Conservation (phyloP, 2,113 vertebrate species). For the Oncorhynchus nerka region DNA sequence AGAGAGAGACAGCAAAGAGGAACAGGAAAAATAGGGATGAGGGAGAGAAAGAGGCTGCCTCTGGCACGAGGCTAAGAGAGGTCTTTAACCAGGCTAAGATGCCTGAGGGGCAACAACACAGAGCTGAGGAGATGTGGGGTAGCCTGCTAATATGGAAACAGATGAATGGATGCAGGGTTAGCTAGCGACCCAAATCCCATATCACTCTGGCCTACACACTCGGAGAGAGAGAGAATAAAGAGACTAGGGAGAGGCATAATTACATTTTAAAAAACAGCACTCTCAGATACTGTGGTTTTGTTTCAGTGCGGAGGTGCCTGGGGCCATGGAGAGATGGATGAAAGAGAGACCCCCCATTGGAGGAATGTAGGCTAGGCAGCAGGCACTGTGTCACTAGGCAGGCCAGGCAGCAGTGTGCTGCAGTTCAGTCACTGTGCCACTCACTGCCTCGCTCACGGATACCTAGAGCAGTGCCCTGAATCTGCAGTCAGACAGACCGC, state of each 20-base stretch:
- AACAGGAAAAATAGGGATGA: no score
- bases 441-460: neutral
- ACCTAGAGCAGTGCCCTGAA: neutral
- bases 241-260: neutral
- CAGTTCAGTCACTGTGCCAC: neutral
- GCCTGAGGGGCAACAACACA: neutral
- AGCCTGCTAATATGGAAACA: slow-evolving; percentile 33
- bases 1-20: no score
- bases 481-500: no score
- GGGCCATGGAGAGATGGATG: neutral
- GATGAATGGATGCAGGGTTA: slow-evolving; percentile 18
- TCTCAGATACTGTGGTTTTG: neutral
- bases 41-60: neutral
- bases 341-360: neutral
- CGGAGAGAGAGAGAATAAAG: neutral
- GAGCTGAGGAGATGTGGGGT: slow-evolving; percentile 10
- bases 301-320: neutral
- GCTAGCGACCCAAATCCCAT: neutral
- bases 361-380: neutral
- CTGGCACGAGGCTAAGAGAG: slow-evolving; percentile 14
- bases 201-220: slow-evolving; percentile 5
- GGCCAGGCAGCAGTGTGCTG: neutral
- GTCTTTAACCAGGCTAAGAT: neutral
- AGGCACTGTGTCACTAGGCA: neutral
- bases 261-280: slow-evolving; percentile 1